Percentiles rank a stretch among this genome's conserved stretches.
Conservation (phyloP, 2,797 vertebrate species). For the Anisognathus igniventris region DNA sequence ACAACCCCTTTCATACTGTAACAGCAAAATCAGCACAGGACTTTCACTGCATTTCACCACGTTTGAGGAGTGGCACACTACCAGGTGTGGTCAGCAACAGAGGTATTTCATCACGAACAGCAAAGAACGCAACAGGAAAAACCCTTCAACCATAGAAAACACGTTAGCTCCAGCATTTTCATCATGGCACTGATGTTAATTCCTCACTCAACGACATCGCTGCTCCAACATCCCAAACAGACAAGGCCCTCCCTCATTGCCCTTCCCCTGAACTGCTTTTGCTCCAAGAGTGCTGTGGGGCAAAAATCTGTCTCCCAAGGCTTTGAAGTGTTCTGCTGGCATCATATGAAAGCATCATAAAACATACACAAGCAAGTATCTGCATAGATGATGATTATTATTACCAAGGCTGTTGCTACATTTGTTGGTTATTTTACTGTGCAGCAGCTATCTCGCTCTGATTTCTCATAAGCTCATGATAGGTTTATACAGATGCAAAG, state of each 20-base stretch:
- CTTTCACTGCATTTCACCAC: background rate
- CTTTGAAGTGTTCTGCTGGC: background rate
- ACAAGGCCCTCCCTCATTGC: background rate
- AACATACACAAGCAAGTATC: background rate
- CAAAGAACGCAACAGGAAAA: background rate
- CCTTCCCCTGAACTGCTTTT: background rate
- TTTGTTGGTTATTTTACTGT: background rate
- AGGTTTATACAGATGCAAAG: background rate
- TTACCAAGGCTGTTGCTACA: background rate
- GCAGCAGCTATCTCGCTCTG: background rate
- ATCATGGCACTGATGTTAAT: background rate
- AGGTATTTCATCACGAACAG: background rate
- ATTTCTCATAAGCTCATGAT: background rate
- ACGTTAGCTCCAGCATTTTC: background rate
- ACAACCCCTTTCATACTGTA: background rate
- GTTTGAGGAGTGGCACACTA: background rate
- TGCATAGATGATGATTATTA: background rate
- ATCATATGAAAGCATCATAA: background rate
- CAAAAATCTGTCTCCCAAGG: background rate
- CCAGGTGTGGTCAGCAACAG: background rate
- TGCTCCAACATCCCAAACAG: background rate
- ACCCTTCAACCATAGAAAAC: background rate
- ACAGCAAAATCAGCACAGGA: background rate
- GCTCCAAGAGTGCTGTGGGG: background rate
- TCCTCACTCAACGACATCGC: background rate